A percentile compares a stretch with the other conserved stretches of the same genome.
Evolutionary conservation across 1,140 invertebrate species (phyloP).

Genomic region (Druon quercuslanigerum): DNA sequence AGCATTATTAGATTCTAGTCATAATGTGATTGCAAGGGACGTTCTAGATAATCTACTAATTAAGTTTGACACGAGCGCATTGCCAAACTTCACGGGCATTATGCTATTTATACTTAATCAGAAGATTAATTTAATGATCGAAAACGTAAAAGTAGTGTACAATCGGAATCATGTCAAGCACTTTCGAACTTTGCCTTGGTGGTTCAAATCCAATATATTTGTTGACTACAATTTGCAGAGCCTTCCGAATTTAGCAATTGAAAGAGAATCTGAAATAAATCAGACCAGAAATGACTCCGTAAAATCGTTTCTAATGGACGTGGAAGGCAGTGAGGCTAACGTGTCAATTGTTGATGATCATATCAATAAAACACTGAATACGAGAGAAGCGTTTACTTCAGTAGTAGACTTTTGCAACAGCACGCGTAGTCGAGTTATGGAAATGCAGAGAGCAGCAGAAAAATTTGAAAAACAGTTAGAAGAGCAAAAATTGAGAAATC

Average conservation of each 20-base stretch:
- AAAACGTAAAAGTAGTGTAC: conserved; percentile 64
- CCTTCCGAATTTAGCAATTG: conserved; percentile 49
- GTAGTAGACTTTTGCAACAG: neutral
- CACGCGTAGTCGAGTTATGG: conserved; percentile 37
- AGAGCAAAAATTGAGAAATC: conserved; percentile 53
- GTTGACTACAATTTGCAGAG: conserved; percentile 42
- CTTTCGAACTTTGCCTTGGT: conserved; percentile 69
- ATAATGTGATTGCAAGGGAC: conserved; percentile 49
- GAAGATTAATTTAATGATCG: conserved; percentile 58
- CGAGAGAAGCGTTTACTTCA: neutral
- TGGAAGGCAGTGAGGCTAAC: neutral
- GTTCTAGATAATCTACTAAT: conserved; percentile 65
- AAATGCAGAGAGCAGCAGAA: conserved; percentile 49
- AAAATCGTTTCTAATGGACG: neutral
- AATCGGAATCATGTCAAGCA: conserved; percentile 68
- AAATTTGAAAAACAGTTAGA: conserved; percentile 59
- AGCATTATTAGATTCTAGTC: conserved; percentile 52
- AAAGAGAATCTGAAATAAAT: conserved; percentile 31
- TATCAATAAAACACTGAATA: neutral
- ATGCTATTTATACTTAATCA: conserved; percentile 63
- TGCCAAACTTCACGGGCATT: conserved; percentile 62
- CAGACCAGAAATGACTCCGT: neutral
- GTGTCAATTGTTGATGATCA: neutral
- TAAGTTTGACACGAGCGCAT: conserved; percentile 50
- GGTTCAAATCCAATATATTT: conserved; percentile 68